Percentiles rank a stretch among this genome's conserved stretches.
Conservation (phyloP, 2,888 invertebrate genomes). For the Scrobipalpa atriplicella region DNA sequence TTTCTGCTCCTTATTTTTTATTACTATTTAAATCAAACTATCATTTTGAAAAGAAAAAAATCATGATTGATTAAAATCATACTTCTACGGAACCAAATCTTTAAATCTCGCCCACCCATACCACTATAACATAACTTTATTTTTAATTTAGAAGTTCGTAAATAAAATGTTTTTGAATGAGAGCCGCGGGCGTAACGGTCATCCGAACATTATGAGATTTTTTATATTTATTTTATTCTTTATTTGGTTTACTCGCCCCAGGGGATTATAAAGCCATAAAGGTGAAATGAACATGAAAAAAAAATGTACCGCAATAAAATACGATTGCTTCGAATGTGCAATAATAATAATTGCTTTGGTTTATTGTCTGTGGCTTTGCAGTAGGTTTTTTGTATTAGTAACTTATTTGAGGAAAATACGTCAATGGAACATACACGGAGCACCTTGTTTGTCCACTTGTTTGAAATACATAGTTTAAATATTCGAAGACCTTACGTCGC, state of each 20-base stretch:
- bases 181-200: slow-evolving; percentile 35
- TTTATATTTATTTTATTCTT: slow-evolving; percentile 48
- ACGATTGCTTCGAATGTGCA: slow-evolving; percentile 41
- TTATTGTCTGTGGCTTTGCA: slow-evolving; percentile 26
- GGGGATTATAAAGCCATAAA: slow-evolving; percentile 63
- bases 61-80: background rate
- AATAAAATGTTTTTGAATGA: slow-evolving; percentile 35
- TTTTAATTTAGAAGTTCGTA: slow-evolving; percentile 24
- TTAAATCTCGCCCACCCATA: background rate
- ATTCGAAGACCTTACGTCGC: too few relatives aligned
- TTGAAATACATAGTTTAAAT: too few relatives aligned
- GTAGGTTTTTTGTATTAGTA: too few relatives aligned
- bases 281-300: slow-evolving; percentile 50
- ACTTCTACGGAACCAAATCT: slow-evolving; percentile 13
- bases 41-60: background rate
- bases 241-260: slow-evolving; percentile 45
- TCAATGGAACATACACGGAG: too few relatives aligned
- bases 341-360: slow-evolving; percentile 24
- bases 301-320: slow-evolving; percentile 52
- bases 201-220: slow-evolving; percentile 42
- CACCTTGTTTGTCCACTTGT: too few relatives aligned
- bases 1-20: too few relatives aligned
- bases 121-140: background rate
- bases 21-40: too few relatives aligned
- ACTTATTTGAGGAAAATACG: too few relatives aligned